Evolutionary conservation across 2,888 invertebrate species (phyloP).

Genomic region (Orthonychiurus folsomi): DNA sequence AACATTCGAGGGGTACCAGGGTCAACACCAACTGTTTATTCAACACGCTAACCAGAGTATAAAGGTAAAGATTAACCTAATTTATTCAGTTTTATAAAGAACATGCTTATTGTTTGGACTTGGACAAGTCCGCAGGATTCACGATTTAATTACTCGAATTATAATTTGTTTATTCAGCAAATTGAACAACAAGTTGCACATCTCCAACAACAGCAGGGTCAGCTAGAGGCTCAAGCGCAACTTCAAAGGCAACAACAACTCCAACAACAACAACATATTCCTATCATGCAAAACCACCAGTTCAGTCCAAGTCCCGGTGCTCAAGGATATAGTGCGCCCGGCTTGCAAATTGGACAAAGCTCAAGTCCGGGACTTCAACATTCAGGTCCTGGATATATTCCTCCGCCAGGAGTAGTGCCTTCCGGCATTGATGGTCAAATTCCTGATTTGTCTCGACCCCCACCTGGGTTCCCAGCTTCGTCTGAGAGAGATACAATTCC

Average conservation of each 20-base stretch:
- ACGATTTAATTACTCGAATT: conserved; percentile 8
- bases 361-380: conserved; percentile 33
- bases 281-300: background rate
- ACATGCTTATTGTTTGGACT: too few relatives aligned
- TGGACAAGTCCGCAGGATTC: too few relatives aligned
- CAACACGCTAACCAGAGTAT: conserved; percentile 84
- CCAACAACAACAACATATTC: conserved; percentile 42
- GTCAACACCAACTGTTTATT: conserved; percentile 92
- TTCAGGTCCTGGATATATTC: conserved; percentile 23
- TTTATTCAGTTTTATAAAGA: too few relatives aligned
- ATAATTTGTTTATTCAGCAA: conserved; percentile 41
- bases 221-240: conserved; percentile 38
- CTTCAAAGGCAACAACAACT: conserved; percentile 41
- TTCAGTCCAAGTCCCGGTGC: conserved; percentile 19
- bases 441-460: conserved; percentile 42
- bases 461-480: conserved; percentile 41
- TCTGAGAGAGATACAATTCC: conserved; percentile 39
- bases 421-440: conserved; percentile 24
- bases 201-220: conserved; percentile 40
- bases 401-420: conserved; percentile 22
- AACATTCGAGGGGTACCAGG: conserved; percentile 77
- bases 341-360: conserved; percentile 18
- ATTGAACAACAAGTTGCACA: conserved; percentile 52
- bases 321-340: conserved; percentile 14
- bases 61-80: conserved; percentile 50